Conservation (phyloP, 2,797 vertebrate genomes). For the Hoplostethus atlanticus region DNA sequence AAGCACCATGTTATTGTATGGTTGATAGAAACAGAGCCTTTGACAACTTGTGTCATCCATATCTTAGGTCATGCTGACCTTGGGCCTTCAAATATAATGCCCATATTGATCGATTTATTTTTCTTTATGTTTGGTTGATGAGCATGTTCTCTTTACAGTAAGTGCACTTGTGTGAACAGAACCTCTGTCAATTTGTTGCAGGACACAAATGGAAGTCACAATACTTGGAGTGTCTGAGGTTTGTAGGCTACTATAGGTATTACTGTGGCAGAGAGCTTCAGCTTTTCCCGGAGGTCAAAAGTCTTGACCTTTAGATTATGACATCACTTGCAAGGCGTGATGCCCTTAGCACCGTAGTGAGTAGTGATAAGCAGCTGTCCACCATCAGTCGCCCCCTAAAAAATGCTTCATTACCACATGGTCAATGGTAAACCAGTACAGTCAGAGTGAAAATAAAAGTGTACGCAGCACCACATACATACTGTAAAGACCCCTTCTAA, state of each 20-base stretch:
- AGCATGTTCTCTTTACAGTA: slow-evolving; percentile 40
- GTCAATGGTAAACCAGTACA: slow-evolving; percentile 52
- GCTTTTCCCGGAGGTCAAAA: slow-evolving; percentile 64
- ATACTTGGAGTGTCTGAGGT: slow-evolving; percentile 10
- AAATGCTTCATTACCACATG: slow-evolving; percentile 60
- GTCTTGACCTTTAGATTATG: slow-evolving; percentile 70
- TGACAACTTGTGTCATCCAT: slow-evolving; percentile 23
- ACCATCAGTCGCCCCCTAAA: background rate
- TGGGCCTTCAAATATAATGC: background rate
- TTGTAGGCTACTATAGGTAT: slow-evolving; percentile 16
- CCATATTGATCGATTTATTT: background rate
- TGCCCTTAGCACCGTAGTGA: slow-evolving; percentile 78
- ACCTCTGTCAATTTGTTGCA: slow-evolving; percentile 16
- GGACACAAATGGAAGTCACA: slow-evolving; percentile 13
- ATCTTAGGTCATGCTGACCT: background rate
- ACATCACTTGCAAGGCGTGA: slow-evolving; percentile 73
- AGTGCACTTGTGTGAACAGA: slow-evolving; percentile 53
- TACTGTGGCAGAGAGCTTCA: slow-evolving; percentile 31
- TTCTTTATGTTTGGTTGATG: slow-evolving; percentile 9
- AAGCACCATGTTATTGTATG: slow-evolving; percentile 11
- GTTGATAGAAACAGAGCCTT: slow-evolving; percentile 23
- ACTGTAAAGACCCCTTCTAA: slow-evolving; percentile 64
- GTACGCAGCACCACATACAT: slow-evolving; percentile 67
- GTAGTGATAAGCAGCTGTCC: slow-evolving; percentile 66
- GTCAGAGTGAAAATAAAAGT: slow-evolving; percentile 45